Evolutionary conservation across 2,888 invertebrate species (phyloP).

Genomic region (Mimas tiliae): DNA sequence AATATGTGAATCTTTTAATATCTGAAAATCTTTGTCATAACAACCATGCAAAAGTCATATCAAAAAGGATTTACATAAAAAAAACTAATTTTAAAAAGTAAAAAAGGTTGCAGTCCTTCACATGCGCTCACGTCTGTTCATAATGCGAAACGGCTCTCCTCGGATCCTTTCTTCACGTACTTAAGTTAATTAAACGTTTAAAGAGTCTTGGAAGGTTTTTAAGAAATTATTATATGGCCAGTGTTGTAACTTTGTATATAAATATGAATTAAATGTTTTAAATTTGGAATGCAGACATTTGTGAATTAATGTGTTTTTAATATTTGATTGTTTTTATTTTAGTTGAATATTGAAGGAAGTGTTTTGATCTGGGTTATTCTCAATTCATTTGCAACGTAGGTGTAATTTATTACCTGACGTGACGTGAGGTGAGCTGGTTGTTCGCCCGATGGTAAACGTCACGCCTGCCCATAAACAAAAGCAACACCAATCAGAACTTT

Average conservation of each 20-base stretch:
- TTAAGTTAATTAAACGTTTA: slow-evolving; percentile 60
- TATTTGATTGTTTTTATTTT: no score
- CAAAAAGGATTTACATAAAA: slow-evolving; percentile 7
- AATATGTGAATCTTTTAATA: neutral
- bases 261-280: neutral
- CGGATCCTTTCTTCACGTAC: slow-evolving; percentile 42
- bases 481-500: no score
- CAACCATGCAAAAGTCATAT: neutral
- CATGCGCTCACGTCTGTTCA: slow-evolving; percentile 55
- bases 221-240: slow-evolving; percentile 26
- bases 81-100: slow-evolving; percentile 5
- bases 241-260: slow-evolving; percentile 21
- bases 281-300: neutral
- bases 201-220: slow-evolving; percentile 31
- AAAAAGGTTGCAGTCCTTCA: slow-evolving; percentile 40
- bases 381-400: no score
- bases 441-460: no score
- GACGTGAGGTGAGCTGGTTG: no score
- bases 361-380: no score
- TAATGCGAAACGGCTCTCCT: slow-evolving; percentile 50
- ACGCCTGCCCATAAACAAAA: no score
- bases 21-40: neutral
- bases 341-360: no score
- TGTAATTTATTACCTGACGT: no score
- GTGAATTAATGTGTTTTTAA: neutral